These are phyloP conservation scores for Metaphire vulgaris DNA, from an alignment of 1,140 invertebrate genomes.

Conservation along the genomic window DNA sequence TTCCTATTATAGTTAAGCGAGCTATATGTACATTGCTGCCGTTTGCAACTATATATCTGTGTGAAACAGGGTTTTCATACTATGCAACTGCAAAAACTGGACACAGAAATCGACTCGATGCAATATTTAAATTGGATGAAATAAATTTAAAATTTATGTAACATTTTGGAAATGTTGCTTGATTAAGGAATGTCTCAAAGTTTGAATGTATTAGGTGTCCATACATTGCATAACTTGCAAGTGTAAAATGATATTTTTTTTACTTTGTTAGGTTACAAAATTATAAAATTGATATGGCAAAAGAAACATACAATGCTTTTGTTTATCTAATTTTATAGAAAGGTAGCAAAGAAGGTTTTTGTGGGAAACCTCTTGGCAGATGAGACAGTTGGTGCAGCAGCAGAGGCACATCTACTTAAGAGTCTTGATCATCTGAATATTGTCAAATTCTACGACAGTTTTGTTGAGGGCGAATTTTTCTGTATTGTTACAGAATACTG, in stretches of 20 bases:
- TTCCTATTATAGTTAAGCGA: too few relatives aligned
- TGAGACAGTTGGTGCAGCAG: constrained; percentile 50
- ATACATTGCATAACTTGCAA: not conserved
- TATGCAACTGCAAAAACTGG: not conserved
- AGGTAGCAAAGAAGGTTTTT: constrained; percentile 52
- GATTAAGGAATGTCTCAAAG: too few relatives aligned
- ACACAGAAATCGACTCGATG: not conserved
- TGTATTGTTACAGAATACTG: constrained; percentile 54
- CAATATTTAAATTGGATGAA: too few relatives aligned
- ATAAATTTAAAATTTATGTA: too few relatives aligned
- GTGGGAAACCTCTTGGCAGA: constrained; percentile 49
- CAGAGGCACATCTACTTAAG: constrained; percentile 47
- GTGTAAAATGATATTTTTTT: not conserved
- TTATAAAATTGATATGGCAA: not conserved
- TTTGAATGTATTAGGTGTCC: too few relatives aligned
- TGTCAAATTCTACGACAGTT: constrained; percentile 48
- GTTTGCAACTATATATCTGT: not conserved
- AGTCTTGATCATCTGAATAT: constrained; percentile 48
- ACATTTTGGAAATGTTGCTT: too few relatives aligned
- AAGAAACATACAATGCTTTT: not conserved
- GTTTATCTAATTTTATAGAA: constrained; percentile 32
- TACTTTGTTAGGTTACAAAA: constrained; percentile 7
- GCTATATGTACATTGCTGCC: not conserved
- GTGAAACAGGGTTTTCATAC: not conserved
- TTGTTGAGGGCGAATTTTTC: constrained; percentile 50